Percentiles rank a stretch among this genome's conserved stretches.
These are phyloP conservation scores for Aurelia aurita DNA, from an alignment of 30 jellyfish, hydroid and myxozoan species.

Conservation along the genomic window DNA sequence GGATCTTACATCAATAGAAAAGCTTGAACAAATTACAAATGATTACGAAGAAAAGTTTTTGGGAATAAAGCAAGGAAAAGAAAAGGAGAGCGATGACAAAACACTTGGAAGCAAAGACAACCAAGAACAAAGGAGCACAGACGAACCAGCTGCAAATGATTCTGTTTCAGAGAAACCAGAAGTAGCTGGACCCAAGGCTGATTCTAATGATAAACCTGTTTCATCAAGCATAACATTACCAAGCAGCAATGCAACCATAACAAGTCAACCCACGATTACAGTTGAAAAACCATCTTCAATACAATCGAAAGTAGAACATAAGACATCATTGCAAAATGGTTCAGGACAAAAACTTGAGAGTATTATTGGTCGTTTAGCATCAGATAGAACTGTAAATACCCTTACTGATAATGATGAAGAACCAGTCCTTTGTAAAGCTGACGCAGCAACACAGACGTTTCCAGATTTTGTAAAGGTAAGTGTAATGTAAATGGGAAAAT, in stretches of 20 bases:
- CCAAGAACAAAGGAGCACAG: neutral
- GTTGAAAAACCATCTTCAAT: neutral
- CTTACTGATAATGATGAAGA: slow-evolving; percentile 42
- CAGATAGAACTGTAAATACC: slow-evolving; percentile 45
- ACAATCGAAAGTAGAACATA: slow-evolving; percentile 10
- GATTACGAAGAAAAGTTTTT: slow-evolving; percentile 18
- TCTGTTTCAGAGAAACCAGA: neutral
- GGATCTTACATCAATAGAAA: slow-evolving; percentile 9
- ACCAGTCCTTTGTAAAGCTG: slow-evolving; percentile 50
- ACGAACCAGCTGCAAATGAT: neutral
- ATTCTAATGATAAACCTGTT: neutral
- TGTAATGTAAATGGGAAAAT: neutral
- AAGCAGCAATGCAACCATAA: neutral
- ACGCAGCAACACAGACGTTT: slow-evolving; percentile 69
- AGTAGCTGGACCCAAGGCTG: neutral
- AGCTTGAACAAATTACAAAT: slow-evolving; percentile 14
- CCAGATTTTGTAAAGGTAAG: slow-evolving; percentile 74
- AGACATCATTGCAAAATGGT: slow-evolving; percentile 51
- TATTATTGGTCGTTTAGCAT: slow-evolving; percentile 60
- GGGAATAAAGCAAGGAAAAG: neutral
- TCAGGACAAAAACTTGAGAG: slow-evolving; percentile 72
- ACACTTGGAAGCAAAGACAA: neutral
- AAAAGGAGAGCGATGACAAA: neutral
- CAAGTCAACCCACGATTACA: neutral
- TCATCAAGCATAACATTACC: neutral